Conservation (phyloP, 2,797 vertebrate genomes). For the Pogoniulus pusillus region DNA sequence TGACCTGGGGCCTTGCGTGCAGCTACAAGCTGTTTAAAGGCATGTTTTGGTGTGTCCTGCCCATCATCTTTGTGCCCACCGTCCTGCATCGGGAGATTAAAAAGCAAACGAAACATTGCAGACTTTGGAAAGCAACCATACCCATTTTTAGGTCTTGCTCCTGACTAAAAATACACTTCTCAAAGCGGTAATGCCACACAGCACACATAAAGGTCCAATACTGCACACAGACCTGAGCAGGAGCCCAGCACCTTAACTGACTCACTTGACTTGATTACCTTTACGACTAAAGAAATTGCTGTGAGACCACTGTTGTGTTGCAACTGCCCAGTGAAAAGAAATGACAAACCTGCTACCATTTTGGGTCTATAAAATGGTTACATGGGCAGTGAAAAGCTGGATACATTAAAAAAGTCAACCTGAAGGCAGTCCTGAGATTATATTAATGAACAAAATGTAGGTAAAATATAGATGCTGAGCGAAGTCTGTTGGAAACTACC, state of each 20-base stretch:
- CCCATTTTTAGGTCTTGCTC: neutral
- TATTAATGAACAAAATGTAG: neutral
- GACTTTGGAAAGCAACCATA: neutral
- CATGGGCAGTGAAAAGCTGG: neutral
- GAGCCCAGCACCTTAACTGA: neutral
- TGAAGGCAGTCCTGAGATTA: neutral
- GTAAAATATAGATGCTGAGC: neutral
- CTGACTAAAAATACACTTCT: conserved; percentile 13
- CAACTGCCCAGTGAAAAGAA: neutral
- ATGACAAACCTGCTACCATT: neutral
- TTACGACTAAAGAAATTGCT: neutral
- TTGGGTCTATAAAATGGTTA: neutral
- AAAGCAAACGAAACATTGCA: neutral
- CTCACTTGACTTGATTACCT: neutral
- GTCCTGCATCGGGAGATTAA: neutral
- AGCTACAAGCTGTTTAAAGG: neutral
- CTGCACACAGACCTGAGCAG: rapidly evolving
- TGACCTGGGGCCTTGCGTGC: neutral
- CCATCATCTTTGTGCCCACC: neutral
- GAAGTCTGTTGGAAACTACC: neutral
- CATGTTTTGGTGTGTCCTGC: rapidly evolving
- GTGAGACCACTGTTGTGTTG: neutral
- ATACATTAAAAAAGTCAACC: neutral
- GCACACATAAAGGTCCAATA: neutral
- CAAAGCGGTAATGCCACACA: neutral